phyloP scores from a whole-genome alignment of 2,888 invertebrate species.

The Metacarcinus magister region DNA sequence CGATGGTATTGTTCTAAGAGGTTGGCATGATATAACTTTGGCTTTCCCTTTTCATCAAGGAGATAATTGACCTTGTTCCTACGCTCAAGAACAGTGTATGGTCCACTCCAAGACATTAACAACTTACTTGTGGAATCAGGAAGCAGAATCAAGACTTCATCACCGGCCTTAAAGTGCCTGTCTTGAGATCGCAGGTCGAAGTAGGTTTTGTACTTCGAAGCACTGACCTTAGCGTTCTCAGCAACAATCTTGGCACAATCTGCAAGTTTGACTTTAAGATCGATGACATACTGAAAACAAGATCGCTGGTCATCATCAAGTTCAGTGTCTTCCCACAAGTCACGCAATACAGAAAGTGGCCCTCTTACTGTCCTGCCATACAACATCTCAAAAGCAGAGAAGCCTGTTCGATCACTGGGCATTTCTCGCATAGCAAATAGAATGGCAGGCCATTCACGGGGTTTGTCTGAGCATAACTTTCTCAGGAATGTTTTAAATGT shows the following conservation, averaged over 20 bases:
- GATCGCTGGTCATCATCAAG: neutral
- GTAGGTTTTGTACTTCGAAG: slow-evolving; percentile 13
- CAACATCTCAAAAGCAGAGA: too few relatives aligned
- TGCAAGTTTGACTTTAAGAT: slow-evolving; percentile 57
- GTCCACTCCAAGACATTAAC: too few relatives aligned
- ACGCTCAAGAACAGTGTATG: too few relatives aligned
- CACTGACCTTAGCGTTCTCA: slow-evolving; percentile 52
- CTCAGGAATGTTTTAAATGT: neutral
- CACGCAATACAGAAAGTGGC: slow-evolving; percentile 54
- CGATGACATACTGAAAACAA: slow-evolving; percentile 60
- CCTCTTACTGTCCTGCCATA: neutral
- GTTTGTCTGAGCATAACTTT: slow-evolving; percentile 55
- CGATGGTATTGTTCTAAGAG: too few relatives aligned
- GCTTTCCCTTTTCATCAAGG: too few relatives aligned
- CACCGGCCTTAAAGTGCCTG: too few relatives aligned
- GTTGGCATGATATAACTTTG: too few relatives aligned
- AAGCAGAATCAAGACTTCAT: too few relatives aligned
- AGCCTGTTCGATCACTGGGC: slow-evolving; percentile 54
- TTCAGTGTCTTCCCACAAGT: slow-evolving; percentile 12
- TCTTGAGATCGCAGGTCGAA: too few relatives aligned
- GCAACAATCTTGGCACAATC: slow-evolving; percentile 66
- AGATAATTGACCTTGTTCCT: too few relatives aligned
- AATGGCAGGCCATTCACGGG: slow-evolving; percentile 17
- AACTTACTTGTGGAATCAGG: too few relatives aligned
- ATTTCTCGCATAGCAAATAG: slow-evolving; percentile 61